Conservation (phyloP, 1,140 invertebrate genomes). For the Trialeurodes vaporariorum region DNA sequence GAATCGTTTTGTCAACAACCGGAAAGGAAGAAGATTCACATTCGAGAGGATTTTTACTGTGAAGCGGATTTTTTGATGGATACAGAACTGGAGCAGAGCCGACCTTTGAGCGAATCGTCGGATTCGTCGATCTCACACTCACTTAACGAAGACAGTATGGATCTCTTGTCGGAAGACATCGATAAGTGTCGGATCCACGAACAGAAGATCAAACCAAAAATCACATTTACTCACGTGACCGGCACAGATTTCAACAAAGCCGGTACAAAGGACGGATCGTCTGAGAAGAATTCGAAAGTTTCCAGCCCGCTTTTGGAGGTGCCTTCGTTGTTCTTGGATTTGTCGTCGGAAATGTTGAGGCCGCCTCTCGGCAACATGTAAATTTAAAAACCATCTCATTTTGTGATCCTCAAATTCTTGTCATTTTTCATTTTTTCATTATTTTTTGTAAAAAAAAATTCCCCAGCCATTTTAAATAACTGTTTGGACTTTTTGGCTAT, state of each 20-base stretch:
- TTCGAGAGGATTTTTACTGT: no score
- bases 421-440: no score
- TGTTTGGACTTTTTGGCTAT: no score
- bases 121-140: no score
- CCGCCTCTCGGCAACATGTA: not conserved
- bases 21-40: not conserved
- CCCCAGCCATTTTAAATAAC: no score
- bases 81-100: no score
- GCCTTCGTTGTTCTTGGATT: not conserved
- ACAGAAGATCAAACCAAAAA: not conserved
- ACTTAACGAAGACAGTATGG: not conserved
- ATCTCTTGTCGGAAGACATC: not conserved
- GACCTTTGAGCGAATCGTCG: no score
- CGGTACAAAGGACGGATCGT: no score
- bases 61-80: no score
- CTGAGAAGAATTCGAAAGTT: not conserved
- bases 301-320: not conserved
- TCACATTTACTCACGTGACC: not conserved
- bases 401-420: no score
- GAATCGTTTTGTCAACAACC: not conserved
- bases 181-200: not conserved
- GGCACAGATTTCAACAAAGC: not conserved
- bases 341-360: not conserved
- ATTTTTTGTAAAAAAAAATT: no score
- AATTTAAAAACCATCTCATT: no score